Evolutionary conservation across 2,113 vertebrate genomes (phyloP), one percentile per base, ranked within the genome.

Genomic region (Prolemur simus): DNA sequence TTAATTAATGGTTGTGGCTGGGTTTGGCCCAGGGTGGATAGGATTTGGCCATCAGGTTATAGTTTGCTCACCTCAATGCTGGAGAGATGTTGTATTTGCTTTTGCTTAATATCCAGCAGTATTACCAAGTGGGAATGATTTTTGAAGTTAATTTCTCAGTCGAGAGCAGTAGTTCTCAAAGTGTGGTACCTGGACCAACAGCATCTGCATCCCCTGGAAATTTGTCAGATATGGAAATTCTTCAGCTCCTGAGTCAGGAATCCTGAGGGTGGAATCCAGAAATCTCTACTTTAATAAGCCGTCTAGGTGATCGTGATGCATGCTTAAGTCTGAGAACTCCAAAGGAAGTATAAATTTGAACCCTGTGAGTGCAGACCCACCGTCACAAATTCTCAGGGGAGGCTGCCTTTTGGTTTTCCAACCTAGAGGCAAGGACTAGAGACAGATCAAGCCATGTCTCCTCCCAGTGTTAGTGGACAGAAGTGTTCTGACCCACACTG

Each of bases 51-150:
- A 8, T 0, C 8, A 34, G 68, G 42, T 78, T 83, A 56, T 37
- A 69, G 88, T 73, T 87, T 74, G 52, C 58, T 85, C 39, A 71
- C n/a, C 37, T 6, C 21, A 68, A 13, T 56, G 54, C 68, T 14
- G 23, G 54, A 89, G 69, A 94, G 52, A 58, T n/a, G 81, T 87
- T 93, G 27, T 87, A 23, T 92, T 96, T 84, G 52, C 39, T 94
- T 95, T 95, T 95, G 81, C 69, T 89, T 90, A 58, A 64, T 87
- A 74, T 54, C 93, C 87, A 78, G 18, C 18, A 18, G 4, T 68
- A 71, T 94, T 74, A 25, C 21, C 37, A 82, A 56, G 18, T 25
- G 27, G 64, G 29, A 73, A 89, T 73, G 5, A 58, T 68, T 80
- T 74, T 77, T 94, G 25, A 47, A 77, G 23, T 77, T 73, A 52